Base-by-base conservation (phyloP, 2,113 vertebrate genomes). In the Casuarius casuarius region DNA sequence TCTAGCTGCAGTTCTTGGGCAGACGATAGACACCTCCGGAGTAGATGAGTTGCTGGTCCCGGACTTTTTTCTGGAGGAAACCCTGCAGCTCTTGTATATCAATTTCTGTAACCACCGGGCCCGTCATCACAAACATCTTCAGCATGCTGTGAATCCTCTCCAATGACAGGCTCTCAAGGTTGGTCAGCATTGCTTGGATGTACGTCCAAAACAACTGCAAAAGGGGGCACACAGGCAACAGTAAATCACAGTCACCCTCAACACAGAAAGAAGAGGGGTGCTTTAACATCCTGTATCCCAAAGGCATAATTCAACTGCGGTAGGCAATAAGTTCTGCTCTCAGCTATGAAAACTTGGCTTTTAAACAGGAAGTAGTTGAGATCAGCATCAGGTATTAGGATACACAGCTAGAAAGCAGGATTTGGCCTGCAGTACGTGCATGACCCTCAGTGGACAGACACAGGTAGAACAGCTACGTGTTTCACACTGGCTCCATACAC, bases 101-200 rank as follows among this genome's bases (percentile, higher is more conserved):
- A 42, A 99, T 99, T 97, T 99, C 99, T 0, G 99, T 99, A 44
- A 99, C 99, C 4, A 99, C 99, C 0, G 99, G 99, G 12, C 99
- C 99, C 0, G 99, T 99, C 96, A 99, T 98, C 46, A 99, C 99
- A 5, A 99, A 99, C 99, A 99, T 99, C 95, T 99, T 98, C 33
- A 99, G 99, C 99, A 99, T 99, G 91, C 99, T 99, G 98, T 99
- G 99, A 77, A 99, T 99, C 62, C 99, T 98, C 91, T 99, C 99
- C 97, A 99, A 98, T 1, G 99, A 99, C 96, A 99, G 98, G 96
- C 98, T 99, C 98, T 99, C 99, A 85, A 99, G 98, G 98, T 99
- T 99, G 89, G 99, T 99, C 96, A 99, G 98, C 99, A 99, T 99
- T 48, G 99, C 99, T 96, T 99, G 99, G 97, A 99, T 99, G 96